Base-by-base conservation (phyloP, 2,888 invertebrate genomes). In the Biston betularia region DNA sequence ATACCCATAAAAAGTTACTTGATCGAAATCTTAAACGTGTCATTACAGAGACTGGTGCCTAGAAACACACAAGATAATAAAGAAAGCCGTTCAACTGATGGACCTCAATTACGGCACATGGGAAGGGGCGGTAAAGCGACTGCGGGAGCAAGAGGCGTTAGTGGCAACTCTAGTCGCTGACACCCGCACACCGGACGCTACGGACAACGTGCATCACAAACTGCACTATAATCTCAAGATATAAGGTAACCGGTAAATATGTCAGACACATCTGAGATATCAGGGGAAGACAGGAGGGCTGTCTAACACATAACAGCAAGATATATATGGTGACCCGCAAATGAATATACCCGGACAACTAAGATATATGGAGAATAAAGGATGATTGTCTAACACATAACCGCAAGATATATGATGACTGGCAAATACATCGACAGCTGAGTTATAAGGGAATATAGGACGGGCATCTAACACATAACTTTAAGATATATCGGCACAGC, bases 91-190 rank as follows among this genome's bases (percentile, higher is more conserved):
- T 0, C 90, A 94, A 60, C 85, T 95, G 66, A 88, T 94, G 80
- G 90, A 93, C 44, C 81, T 95, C 7, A 93, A 94, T 78, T 94
- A 94, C 73, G 95, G 95, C 0, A 78, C 89, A 0, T 95, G 95
- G 95, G 93, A 92, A 73, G 84, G 86, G 0, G 77, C 89, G 35
- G 92, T 90, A 54, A 82, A 81, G 56, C 86, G 92, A 49, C 89
- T 95, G 15, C 76, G 73, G 12, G 82, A 85, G 1, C 94, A 94
- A 48, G 92, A 92, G 70, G 70, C 79, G 0, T 76, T 89, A 0
- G 82, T 94, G 0, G 89, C 86, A 0, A 77, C 83, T 0, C 78
- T 93, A 12, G 77, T 94, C 0, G 83, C 83, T 0, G 84, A 84
- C 33, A 83, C 81, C 38, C 75, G 82, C 0, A 73, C 83, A 0